These are phyloP conservation scores for Hippopotamyrus pictus DNA, from an alignment of 2,797 vertebrate species.

Conservation along the genomic window DNA sequence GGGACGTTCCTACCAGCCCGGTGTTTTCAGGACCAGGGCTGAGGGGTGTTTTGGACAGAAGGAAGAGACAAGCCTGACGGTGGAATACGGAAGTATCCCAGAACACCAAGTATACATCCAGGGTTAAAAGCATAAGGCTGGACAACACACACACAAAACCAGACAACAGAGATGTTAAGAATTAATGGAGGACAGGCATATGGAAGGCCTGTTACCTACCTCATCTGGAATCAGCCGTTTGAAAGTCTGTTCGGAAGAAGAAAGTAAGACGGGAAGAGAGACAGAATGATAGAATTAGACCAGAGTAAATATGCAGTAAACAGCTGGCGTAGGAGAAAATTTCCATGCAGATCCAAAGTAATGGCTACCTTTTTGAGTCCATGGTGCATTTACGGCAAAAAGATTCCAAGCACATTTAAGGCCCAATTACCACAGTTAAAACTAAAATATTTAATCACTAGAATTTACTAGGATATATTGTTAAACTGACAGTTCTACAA, in stretches of 20 bases:
- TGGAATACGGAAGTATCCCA: not conserved
- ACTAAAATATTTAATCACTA: not conserved
- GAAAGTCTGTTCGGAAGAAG: conserved; percentile 56
- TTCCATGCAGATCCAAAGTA: not conserved
- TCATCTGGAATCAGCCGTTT: conserved; percentile 73
- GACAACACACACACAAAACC: not conserved
- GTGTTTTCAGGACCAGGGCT: not conserved
- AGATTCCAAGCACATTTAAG: not conserved
- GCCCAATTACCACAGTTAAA: not conserved
- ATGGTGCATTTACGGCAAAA: not conserved
- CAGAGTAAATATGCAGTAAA: conserved; percentile 9
- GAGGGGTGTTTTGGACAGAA: not conserved
- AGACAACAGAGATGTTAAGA: not conserved
- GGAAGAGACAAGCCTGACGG: not conserved
- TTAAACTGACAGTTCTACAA: not conserved
- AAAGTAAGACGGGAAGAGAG: conserved; percentile 15
- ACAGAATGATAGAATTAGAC: conserved; percentile 16
- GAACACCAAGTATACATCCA: not conserved
- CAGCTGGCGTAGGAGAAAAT: not conserved
- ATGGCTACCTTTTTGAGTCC: not conserved
- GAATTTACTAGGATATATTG: not conserved
- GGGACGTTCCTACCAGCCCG: not conserved
- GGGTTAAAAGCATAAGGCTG: not conserved
- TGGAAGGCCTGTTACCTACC: conserved; percentile 51
- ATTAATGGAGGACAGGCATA: not conserved